Evolutionary conservation across 2,113 vertebrate species (phyloP).

Genomic region (Nycticryphes semicollaris): DNA sequence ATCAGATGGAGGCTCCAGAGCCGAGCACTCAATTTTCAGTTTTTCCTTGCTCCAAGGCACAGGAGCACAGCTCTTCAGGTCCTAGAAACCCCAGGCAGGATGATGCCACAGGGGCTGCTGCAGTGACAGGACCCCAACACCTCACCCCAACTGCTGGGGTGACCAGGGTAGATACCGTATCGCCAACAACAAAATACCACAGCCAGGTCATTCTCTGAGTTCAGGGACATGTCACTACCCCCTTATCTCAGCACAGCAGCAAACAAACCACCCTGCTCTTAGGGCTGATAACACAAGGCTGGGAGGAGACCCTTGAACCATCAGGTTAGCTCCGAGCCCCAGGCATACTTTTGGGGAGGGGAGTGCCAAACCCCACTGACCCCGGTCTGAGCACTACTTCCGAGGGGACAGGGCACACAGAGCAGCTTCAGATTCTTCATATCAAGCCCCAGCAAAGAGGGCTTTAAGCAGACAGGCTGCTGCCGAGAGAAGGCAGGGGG

Average conservation of each 20-base stretch:
- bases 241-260: background rate
- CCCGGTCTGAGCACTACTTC: background rate
- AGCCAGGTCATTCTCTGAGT: background rate
- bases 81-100: background rate
- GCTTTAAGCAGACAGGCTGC: background rate
- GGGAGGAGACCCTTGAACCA: background rate
- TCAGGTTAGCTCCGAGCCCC: background rate
- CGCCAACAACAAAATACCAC: rapidly evolving
- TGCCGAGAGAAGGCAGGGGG: too few relatives aligned
- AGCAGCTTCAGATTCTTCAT: rapidly evolving
- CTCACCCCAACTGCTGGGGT: rapidly evolving
- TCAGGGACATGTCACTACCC: rapidly evolving
- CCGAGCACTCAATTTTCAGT: rapidly evolving
- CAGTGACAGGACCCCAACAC: background rate
- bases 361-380: background rate
- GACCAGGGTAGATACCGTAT: background rate
- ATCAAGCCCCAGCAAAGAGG: background rate
- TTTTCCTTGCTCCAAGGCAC: rapidly evolving
- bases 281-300: background rate
- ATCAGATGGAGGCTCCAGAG: background rate
- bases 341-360: rapidly evolving
- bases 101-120: rapidly evolving
- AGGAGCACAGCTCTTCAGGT: rapidly evolving
- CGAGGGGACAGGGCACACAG: background rate
- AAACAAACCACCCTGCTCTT: background rate